Evolutionary conservation across 2,113 vertebrate genomes (phyloP).

Genomic region (Sigmodon hispidus): DNA sequence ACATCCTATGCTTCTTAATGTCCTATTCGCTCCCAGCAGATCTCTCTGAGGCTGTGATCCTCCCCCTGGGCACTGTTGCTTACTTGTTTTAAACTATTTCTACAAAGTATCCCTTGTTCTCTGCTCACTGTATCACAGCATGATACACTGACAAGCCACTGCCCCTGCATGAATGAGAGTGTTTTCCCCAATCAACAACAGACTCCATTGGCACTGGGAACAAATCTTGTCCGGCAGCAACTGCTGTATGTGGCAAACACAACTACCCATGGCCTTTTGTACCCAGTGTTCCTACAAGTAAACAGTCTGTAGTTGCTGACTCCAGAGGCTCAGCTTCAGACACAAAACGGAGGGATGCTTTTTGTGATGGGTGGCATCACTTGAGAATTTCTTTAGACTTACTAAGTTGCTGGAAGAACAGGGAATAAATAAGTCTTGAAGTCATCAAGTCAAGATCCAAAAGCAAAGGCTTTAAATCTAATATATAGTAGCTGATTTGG

Average conservation of each 20-base stretch:
- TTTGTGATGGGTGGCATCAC: not conserved
- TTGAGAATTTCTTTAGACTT: not conserved
- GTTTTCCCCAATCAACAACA: slow-evolving; percentile 79
- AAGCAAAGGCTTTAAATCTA: slow-evolving; percentile 6
- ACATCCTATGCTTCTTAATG: not conserved
- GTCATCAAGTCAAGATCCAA: slow-evolving; percentile 25
- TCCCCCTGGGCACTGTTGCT: slow-evolving; percentile 44
- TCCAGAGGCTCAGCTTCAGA: slow-evolving; percentile 8
- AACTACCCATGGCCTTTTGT: slow-evolving; percentile 12
- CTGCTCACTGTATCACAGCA: slow-evolving; percentile 72
- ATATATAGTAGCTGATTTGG: not conserved
- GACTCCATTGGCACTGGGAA: slow-evolving; percentile 71
- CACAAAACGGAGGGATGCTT: not conserved
- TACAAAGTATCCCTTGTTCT: slow-evolving; percentile 83
- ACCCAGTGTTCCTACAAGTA: not conserved
- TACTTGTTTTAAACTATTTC: slow-evolving; percentile 73
- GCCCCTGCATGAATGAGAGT: slow-evolving; percentile 81
- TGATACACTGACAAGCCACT: slow-evolving; percentile 78
- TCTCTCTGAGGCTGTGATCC: slow-evolving; percentile 20
- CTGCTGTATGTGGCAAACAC: slow-evolving; percentile 68
- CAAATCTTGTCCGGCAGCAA: slow-evolving; percentile 67
- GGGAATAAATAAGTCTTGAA: slow-evolving; percentile 17
- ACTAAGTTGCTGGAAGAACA: slow-evolving; percentile 15
- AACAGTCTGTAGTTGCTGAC: slow-evolving; percentile 20
- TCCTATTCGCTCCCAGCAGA: slow-evolving; percentile 44